Percentiles rank a stretch among this genome's conserved stretches.
These are phyloP conservation scores for Scylla paramamosain DNA, from an alignment of 1,140 invertebrate species.

Conservation along the genomic window DNA sequence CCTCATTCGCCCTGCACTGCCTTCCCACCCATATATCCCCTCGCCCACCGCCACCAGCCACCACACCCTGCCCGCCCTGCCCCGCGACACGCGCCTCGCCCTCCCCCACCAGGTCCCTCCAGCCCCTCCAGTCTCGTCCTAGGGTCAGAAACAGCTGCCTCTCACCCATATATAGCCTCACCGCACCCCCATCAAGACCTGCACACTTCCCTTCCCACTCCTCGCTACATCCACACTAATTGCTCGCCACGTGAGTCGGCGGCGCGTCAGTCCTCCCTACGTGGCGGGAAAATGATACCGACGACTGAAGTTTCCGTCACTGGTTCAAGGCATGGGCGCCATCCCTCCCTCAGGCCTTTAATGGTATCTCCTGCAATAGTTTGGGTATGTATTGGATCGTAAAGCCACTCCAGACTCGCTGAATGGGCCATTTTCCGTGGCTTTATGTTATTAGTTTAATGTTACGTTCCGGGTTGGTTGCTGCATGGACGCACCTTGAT, in stretches of 20 bases:
- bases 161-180: neutral
- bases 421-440: neutral
- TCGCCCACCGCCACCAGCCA: neutral
- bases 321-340: neutral
- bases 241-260: neutral
- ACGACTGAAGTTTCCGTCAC: neutral
- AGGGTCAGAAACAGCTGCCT: neutral
- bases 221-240: neutral
- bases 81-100: too few relatives aligned
- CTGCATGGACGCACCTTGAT: too few relatives aligned
- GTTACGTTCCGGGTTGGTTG: neutral
- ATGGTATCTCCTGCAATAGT: neutral
- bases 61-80: too few relatives aligned
- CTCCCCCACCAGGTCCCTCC: too few relatives aligned
- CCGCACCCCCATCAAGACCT: neutral
- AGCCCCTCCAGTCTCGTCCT: neutral
- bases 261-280: neutral
- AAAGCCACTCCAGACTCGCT: neutral
- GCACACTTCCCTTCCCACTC: neutral
- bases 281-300: neutral
- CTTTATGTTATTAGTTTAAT: neutral
- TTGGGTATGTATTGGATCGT: neutral
- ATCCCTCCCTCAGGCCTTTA: neutral
- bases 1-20: neutral
- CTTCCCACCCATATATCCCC: neutral